phyloP scores from a whole-genome alignment of 2,888 invertebrate species.

The Toxonevra muliebris region DNA sequence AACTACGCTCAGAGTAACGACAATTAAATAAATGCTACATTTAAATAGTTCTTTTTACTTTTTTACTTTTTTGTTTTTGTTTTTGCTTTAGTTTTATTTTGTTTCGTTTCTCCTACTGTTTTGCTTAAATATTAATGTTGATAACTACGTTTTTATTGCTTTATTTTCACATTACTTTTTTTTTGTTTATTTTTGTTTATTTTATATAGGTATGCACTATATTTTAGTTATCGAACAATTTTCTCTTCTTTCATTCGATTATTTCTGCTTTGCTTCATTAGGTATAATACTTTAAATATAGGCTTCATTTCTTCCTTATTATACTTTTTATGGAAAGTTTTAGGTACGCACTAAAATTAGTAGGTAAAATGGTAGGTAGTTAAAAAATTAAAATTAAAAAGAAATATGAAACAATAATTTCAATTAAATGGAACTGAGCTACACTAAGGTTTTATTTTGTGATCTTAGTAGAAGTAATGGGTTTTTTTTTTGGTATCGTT shows the following conservation, averaged over 20 bases:
- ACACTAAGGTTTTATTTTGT: too few species aligned
- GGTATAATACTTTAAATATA: constrained; percentile 6
- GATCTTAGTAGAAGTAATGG: too few species aligned
- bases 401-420: neutral
- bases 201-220: neutral
- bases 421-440: too few species aligned
- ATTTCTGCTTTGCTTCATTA: neutral
- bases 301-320: neutral
- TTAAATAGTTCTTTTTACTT: constrained; percentile 33
- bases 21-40: constrained; percentile 42
- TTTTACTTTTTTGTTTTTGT: neutral
- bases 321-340: constrained; percentile 39
- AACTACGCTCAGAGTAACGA: constrained; percentile 22
- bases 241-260: too few species aligned
- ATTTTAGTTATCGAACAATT: constrained; percentile 10
- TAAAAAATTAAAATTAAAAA: constrained; percentile 44
- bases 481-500: too few species aligned
- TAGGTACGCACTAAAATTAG: constrained; percentile 60
- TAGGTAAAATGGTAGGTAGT: constrained; percentile 51
- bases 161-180: constrained; percentile 26
- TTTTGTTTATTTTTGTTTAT: neutral
- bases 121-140: constrained; percentile 9
- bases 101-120: constrained; percentile 7
- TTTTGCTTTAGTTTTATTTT: constrained; percentile 9
- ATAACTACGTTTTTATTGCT: constrained; percentile 30